A percentile compares a stretch with the other conserved stretches of the same genome.
Evolutionary conservation across 2,888 invertebrate genomes (phyloP).

Genomic region (Scrobipalpa costella): DNA sequence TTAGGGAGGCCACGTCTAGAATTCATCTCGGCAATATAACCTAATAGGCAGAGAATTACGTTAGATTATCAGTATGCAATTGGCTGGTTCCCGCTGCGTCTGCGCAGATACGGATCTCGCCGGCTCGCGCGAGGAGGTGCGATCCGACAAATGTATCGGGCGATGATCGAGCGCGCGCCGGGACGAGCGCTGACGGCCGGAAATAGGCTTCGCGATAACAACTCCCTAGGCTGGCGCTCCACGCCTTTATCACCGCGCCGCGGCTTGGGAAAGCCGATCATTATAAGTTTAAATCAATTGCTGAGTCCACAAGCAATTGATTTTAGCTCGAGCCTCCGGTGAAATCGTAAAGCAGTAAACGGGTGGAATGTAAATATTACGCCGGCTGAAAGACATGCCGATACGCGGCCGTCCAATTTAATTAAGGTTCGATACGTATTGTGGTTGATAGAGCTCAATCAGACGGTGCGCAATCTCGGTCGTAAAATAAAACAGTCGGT

Average conservation of each 20-base stretch:
- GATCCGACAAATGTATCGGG: conserved; percentile 78
- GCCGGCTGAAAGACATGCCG: conserved; percentile 42
- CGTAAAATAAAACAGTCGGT: conserved; percentile 56
- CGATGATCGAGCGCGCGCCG: conserved; percentile 65
- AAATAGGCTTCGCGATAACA: conserved; percentile 76
- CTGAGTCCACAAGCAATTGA: conserved; percentile 49
- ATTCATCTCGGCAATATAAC: conserved; percentile 24
- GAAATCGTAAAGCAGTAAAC: conserved; percentile 53
- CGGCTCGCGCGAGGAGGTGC: conserved; percentile 53
- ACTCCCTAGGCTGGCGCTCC: conserved; percentile 68
- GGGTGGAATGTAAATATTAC: conserved; percentile 43
- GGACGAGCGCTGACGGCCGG: conserved; percentile 72
- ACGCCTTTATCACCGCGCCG: conserved; percentile 69
- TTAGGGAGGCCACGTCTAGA: neutral
- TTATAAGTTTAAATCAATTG: conserved; percentile 76
- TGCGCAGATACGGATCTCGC: conserved; percentile 63
- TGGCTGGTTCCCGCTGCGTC: conserved; percentile 59
- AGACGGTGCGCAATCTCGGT: conserved; percentile 44
- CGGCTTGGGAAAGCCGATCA: conserved; percentile 72
- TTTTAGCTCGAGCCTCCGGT: conserved; percentile 43
- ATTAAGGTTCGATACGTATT: conserved; percentile 54
- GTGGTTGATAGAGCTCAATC: conserved; percentile 47
- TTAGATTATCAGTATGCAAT: conserved; percentile 72
- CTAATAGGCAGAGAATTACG: conserved; percentile 57
- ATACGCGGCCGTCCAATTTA: conserved; percentile 42